Evolutionary conservation across 2,888 invertebrate genomes (phyloP).

Genomic region (Melinaea menophilus): DNA sequence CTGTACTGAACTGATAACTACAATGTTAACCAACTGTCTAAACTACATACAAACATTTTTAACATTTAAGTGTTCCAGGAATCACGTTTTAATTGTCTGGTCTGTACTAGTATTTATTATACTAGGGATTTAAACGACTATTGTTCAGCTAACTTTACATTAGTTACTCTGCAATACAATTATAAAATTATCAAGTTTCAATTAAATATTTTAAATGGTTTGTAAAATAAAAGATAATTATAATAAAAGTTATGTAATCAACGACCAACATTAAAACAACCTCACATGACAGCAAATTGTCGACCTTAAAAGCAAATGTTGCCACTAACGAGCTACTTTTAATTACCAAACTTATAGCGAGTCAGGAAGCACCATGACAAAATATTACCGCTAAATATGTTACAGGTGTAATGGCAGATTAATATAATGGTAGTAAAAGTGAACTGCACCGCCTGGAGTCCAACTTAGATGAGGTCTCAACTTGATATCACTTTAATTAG

Average conservation of each 20-base stretch:
- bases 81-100: background rate
- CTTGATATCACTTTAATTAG: background rate
- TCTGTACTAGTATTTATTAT: background rate
- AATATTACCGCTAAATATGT: background rate
- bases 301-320: constrained; percentile 41
- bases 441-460: background rate
- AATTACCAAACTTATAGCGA: constrained; percentile 61
- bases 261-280: background rate
- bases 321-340: constrained; percentile 52
- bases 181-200: too few relatives aligned
- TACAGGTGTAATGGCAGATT: background rate
- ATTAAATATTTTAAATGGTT: too few relatives aligned
- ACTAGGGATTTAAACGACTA: background rate
- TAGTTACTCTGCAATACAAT: background rate
- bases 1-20: too few relatives aligned
- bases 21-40: too few relatives aligned
- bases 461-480: background rate
- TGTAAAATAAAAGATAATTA: too few relatives aligned
- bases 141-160: background rate
- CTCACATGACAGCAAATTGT: constrained; percentile 38
- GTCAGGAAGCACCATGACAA: background rate
- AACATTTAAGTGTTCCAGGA: background rate
- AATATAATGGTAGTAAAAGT: background rate
- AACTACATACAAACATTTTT: background rate
- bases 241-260: background rate